Evolutionary conservation across 2,797 vertebrate species (phyloP), one percentile per base, ranked within the genome.

Genomic region (Synaphobranchus kaupii): DNA sequence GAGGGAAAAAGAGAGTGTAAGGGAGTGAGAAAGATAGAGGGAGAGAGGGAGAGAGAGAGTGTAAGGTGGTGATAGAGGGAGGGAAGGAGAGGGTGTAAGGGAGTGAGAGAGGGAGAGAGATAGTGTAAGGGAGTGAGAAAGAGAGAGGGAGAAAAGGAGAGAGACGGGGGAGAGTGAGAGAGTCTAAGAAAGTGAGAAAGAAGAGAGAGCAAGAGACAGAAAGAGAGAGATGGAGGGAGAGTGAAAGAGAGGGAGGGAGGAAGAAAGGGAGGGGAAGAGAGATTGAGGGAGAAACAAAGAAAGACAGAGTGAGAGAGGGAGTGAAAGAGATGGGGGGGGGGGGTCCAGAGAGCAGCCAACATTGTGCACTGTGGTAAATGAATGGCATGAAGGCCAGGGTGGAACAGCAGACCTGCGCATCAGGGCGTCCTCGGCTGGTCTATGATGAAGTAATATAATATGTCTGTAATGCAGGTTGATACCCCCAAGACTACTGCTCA

Each of bases 401-500:
- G 39, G 39, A 31, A 9, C 22, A 96, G 96, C 95, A 94, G 94
- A 95, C 95, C 96, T 98, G 97, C 96, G 98, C 97, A 97, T 98
- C 13, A 94, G 93, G 91, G 93, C 94, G 95, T 95, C 95, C 92
- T 95, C 93, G 94, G 94, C 94, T 93, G 94, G 89, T 94, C 93
- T 93, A 96, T 97, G 98, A 98, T 96, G 97, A 97, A 96, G 96
- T 93, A 97, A 98, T 98, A 97, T 95, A 96, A 97, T 95, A 96
- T 97, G 94, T 94, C 95, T 95, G 94, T 92, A 94, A 92, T 85
- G 92, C 92, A 95, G 93, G 93, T 94, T 94, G 95, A 96, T 94
- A 95, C 96, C 95, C 94, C 96, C 94, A 95, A 97, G 96, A 96
- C 95, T 97, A 97, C 94, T 95, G 93, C 94, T 94, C 95, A 94